phyloP scores from a whole-genome alignment of 2,888 invertebrate genomes.

The Germaria angustata region DNA sequence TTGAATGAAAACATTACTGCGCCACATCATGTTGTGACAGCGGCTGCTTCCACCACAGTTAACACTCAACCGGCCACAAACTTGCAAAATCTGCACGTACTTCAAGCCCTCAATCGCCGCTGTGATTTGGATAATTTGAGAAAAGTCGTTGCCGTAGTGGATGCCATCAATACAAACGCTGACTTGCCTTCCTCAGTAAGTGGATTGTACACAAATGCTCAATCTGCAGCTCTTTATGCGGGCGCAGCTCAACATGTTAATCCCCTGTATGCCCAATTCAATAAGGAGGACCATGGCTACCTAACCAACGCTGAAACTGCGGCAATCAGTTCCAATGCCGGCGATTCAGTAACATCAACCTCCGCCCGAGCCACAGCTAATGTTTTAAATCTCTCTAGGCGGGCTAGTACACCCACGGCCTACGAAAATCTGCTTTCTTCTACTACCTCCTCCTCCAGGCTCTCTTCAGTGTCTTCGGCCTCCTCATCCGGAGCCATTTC shows the following conservation, averaged over 20 bases:
- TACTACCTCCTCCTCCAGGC: conserved; percentile 83
- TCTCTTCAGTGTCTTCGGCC: conserved; percentile 81
- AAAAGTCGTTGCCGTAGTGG: conserved; percentile 75
- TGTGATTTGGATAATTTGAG: conserved; percentile 76
- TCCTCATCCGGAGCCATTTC: conserved; percentile 85
- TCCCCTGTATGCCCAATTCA: conserved; percentile 55
- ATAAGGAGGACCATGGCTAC: conserved; percentile 66
- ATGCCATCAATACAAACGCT: conserved; percentile 68
- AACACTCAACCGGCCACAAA: conserved; percentile 56
- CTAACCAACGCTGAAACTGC: conserved; percentile 70
- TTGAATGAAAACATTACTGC: conserved; percentile 74
- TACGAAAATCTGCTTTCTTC: conserved; percentile 87
- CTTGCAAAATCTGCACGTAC: conserved; percentile 73
- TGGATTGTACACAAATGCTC: conserved; percentile 55
- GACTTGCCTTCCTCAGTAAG: conserved; percentile 68
- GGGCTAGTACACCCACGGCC: conserved; percentile 83
- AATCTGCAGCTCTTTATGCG: conserved; percentile 57
- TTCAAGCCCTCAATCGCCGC: conserved; percentile 73
- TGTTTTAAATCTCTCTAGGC: conserved; percentile 87
- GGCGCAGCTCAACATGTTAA: conserved; percentile 68
- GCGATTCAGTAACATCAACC: conserved; percentile 73
- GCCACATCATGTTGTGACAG: conserved; percentile 67
- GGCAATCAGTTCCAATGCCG: conserved; percentile 76
- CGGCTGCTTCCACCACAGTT: conserved; percentile 44
- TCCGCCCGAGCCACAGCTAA: conserved; percentile 76